phyloP scores from a whole-genome alignment of 2,797 vertebrate species.

The Myotis myotis region DNA sequence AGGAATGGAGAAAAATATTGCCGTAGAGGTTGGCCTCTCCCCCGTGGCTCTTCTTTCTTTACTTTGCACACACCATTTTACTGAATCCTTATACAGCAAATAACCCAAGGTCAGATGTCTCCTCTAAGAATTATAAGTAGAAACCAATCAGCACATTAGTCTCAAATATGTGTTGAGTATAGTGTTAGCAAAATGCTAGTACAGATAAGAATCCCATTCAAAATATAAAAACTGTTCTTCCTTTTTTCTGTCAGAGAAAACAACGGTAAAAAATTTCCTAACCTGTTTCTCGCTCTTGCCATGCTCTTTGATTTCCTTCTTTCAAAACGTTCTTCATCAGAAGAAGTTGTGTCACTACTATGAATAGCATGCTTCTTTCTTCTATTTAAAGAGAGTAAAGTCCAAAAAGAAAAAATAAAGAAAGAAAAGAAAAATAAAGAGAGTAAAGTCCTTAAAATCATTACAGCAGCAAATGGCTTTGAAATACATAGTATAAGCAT shows the following conservation, averaged over 20 bases:
- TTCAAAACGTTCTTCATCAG: conserved; percentile 99
- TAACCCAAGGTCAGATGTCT: neutral
- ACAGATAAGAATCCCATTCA: conserved; percentile 5
- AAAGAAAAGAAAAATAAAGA: neutral
- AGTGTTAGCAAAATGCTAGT: neutral
- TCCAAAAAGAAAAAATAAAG: too few relatives aligned
- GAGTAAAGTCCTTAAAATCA: conserved; percentile 55
- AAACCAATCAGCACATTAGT: neutral
- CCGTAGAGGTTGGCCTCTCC: neutral
- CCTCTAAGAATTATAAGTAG: neutral
- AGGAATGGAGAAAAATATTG: neutral
- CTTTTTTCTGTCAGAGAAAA: neutral
- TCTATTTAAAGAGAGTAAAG: conserved; percentile 83
- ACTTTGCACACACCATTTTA: neutral
- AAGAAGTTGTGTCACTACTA: conserved; percentile 99
- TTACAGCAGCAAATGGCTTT: neutral
- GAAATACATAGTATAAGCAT: neutral
- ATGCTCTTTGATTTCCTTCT: conserved; percentile 99
- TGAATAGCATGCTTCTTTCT: conserved; percentile 99
- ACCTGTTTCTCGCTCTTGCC: conserved; percentile 97
- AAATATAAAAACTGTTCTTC: neutral
- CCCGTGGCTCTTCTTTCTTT: neutral
- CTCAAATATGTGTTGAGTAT: conserved; percentile 14
- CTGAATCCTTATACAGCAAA: neutral
- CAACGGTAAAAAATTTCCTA: conserved; percentile 33